Evolutionary conservation across 2,113 vertebrate genomes (phyloP), one percentile per base, ranked within the genome.

Genomic region (Cisticola juncidis): DNA sequence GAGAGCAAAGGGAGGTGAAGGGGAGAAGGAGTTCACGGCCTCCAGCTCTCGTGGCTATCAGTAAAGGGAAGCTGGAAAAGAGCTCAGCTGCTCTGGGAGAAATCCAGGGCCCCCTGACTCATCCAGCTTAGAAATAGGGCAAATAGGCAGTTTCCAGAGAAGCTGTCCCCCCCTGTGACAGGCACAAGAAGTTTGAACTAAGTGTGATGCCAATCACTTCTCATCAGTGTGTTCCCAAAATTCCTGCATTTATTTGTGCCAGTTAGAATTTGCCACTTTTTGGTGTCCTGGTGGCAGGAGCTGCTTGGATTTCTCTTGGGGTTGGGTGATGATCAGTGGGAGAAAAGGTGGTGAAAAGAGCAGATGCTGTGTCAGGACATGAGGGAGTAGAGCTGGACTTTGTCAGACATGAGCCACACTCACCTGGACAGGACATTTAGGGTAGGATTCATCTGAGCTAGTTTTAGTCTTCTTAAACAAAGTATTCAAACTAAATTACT

Each of bases 291-390:
- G 4, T 64, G 69, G n/a, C 81, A 48, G 80, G 73, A 81, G 9
- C 23, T 91, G 33, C 60, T 28, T 40, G 51, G 47, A 16, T 86
- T 86, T 93, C 66, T 91, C 17, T 4, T 35, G 33, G 54, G 16
- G 0, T 6, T 86, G 14, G 17, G 29, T 57, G 73, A 7, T 25
- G 44, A 64, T 79, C 40, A 31, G 0, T 1, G 0, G 14, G 11
- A 33, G 31, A 17, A 60, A 53, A 76, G 20, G 57, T 53, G 62
- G 23, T 83, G 40, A 77, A 60, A 48, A 11, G 6, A 91, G 44
- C 51, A 61, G 48, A 19, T 0, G 1, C 24, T 76, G 3, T 44
- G 45, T 81, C 65, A 70, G 50, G 29, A 26, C 42, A 3, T 3
- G 21, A 35, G 70, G 29, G 62, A 16, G 12, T 4, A 50, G 69